Percentiles rank a stretch among this genome's conserved stretches.
phyloP scores from a whole-genome alignment of 2,797 vertebrate genomes.

The Mus minutoides region DNA sequence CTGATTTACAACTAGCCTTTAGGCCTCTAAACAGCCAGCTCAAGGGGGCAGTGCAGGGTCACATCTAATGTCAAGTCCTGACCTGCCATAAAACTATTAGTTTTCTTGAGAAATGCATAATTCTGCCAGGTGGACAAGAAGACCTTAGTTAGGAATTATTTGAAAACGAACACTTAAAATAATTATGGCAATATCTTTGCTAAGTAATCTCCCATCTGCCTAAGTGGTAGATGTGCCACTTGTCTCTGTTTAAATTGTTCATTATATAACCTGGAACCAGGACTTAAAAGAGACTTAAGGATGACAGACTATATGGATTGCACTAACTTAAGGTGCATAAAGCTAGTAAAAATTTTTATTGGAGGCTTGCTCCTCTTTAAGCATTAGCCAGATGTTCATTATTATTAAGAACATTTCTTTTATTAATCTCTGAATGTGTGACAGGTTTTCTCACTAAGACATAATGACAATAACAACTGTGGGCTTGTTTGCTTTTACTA shows the following conservation, averaged over 20 bases:
- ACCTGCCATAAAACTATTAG: background rate
- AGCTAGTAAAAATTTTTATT: background rate
- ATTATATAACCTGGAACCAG: background rate
- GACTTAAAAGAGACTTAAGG: background rate
- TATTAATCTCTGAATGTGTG: background rate
- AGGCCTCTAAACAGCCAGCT: background rate
- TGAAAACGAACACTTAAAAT: background rate
- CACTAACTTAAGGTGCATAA: background rate
- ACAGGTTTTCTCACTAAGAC: background rate
- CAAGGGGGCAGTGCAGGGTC: background rate
- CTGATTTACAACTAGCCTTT: background rate
- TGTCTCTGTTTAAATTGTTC: background rate
- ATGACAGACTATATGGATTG: background rate
- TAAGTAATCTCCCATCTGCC: background rate
- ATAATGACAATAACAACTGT: background rate
- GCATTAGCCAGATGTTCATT: background rate
- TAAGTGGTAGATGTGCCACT: background rate
- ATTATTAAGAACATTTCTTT: background rate
- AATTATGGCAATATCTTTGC: background rate
- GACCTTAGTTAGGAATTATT: background rate
- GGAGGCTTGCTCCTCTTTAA: background rate
- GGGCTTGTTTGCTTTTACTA: background rate
- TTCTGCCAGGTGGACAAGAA: background rate
- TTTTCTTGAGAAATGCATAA: background rate
- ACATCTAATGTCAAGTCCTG: background rate